Conservation (phyloP, 2,797 vertebrate genomes). For the Benthosema pterotum region DNA sequence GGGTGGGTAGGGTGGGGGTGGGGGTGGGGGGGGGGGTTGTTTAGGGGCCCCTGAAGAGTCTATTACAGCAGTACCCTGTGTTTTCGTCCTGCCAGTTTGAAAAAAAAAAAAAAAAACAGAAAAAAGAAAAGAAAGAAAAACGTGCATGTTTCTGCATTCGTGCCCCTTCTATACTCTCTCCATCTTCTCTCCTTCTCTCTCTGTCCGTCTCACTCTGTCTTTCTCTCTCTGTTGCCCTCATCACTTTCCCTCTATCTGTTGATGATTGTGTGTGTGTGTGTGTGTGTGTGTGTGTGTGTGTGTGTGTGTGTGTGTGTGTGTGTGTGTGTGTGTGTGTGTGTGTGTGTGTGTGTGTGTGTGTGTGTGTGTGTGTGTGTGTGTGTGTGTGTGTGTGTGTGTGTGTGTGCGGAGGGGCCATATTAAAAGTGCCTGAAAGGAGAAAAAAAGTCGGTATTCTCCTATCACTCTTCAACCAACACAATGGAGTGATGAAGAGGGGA, state of each 20-base stretch:
- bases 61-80: constrained; percentile 71
- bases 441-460: constrained; percentile 83
- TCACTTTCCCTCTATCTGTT: constrained; percentile 59
- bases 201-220: constrained; percentile 33
- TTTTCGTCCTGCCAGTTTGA: constrained; percentile 67
- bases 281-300: background rate
- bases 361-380: background rate
- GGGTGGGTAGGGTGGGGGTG: background rate
- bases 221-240: constrained; percentile 67
- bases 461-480: constrained; percentile 75
- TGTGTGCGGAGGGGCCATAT: constrained; percentile 63
- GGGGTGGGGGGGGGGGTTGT: background rate
- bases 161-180: no score
- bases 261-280: background rate
- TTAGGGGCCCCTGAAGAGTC: constrained; percentile 55
- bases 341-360: no score
- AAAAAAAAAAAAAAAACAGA: constrained; percentile 78
- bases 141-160: constrained; percentile 71
- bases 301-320: no score
- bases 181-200: constrained; percentile 10
- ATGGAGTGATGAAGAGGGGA: constrained; percentile 72
- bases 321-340: constrained; percentile 32
- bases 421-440: constrained; percentile 80
- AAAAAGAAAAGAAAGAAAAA: constrained; percentile 70
- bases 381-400: background rate